Conservation (phyloP, 2,113 vertebrate species). For the Anolis carolinensis region DNA sequence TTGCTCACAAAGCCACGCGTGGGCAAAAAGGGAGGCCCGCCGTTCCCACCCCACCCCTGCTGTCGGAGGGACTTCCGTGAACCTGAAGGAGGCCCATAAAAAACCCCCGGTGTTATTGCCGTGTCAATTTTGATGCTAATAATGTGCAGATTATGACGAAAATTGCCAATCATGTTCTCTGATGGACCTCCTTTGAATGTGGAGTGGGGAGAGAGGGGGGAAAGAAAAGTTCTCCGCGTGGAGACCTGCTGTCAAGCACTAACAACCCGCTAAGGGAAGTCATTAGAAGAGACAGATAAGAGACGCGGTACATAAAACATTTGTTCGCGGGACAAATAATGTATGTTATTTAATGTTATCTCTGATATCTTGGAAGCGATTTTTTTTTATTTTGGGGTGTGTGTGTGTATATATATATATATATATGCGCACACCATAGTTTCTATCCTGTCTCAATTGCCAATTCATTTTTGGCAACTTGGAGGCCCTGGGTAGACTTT, state of each 20-base stretch:
- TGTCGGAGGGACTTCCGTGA: conserved; percentile 89
- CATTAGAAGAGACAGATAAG: conserved; percentile 99
- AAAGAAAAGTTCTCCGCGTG: conserved; percentile 92
- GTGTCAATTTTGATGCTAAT: conserved; percentile 99
- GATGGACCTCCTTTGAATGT: conserved; percentile 99
- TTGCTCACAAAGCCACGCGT: conserved; percentile 71
- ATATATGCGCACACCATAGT: conserved; percentile 76
- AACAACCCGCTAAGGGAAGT: conserved; percentile 99
- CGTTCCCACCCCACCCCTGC: conserved; percentile 71
- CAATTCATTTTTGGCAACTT: conserved; percentile 89
- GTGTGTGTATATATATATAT: too few relatives aligned
- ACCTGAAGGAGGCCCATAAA: conserved; percentile 85
- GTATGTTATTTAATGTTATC: conserved; percentile 90
- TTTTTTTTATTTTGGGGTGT: background rate
- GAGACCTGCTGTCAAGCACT: conserved; percentile 99
- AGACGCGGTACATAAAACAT: conserved; percentile 96
- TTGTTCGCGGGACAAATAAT: conserved; percentile 92
- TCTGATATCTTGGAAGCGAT: conserved; percentile 87
- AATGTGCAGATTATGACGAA: conserved; percentile 99
- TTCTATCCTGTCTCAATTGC: conserved; percentile 86
- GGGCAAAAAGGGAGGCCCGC: conserved; percentile 68
- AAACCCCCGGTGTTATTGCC: conserved; percentile 89
- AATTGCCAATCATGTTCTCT: conserved; percentile 99
- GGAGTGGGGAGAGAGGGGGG: conserved; percentile 82
- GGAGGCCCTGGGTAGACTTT: conserved; percentile 84